Base-by-base conservation (phyloP, 2,797 vertebrate genomes). In the Bucorvus abyssinicus region DNA sequence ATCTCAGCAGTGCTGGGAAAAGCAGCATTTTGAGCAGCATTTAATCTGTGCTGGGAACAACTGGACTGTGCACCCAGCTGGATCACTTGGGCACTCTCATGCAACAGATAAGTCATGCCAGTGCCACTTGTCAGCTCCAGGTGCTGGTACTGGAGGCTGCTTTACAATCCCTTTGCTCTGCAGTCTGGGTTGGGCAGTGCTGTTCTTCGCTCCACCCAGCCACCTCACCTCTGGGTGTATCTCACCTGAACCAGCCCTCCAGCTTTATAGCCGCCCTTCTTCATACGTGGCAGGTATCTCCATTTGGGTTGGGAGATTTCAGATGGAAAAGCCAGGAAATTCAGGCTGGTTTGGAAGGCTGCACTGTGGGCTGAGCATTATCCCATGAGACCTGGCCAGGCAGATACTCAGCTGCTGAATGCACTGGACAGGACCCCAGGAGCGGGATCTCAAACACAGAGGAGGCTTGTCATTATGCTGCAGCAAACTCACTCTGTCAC, bases 1-100 rank as follows among this genome's bases (percentile, higher is more conserved):
- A 97, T 96, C 94, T 94, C 63, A 27, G 27, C 4, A 19, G 32
- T 0, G 3, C 64, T 95, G 95, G 94, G 95, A 96, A 96, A 96
- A 91, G 64, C 50, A 84, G 42, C 45, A 63, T 36, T 93, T 69
- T 77, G 79, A 59, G 44, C 24, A 40, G 36, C 1, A 1, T 69
- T 77, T 81, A 73, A 69, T 87, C 42, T 40, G 16, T 0, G 1
- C 69, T 84, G 73, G 55, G 53, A 92, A 34, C 68, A 91, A 69
- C 47, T 74, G 88, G 27, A 26, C 90, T 64, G 10, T 57, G 18
- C 34, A 42, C 57, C 7, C 26, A 57, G 44, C 32, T 6, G 32
- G 27, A 85, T 64, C 22, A 22, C 29, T 80, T 47, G 12, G 30
- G 42, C 3, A 4, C 18, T 38, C 32, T 76, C 36, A 10, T 4